These are phyloP conservation scores for Globia sparganii DNA, from an alignment of 2,888 invertebrate species.

Conservation along the genomic window DNA sequence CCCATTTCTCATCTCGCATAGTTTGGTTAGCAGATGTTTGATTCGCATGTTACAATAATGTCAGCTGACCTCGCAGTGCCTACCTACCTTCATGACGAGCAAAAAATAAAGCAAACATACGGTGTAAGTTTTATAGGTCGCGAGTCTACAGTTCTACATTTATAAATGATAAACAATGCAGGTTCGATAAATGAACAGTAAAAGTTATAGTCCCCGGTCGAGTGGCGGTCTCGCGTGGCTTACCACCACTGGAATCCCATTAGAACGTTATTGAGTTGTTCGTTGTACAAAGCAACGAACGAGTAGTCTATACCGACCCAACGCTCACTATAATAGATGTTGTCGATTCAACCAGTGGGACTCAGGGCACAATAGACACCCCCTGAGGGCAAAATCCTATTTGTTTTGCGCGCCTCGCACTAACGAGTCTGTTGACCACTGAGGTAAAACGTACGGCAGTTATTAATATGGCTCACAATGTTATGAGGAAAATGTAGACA, in stretches of 20 bases:
- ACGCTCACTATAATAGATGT: slow-evolving; percentile 76
- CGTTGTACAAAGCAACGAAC: slow-evolving; percentile 77
- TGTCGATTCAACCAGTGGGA: slow-evolving; percentile 68
- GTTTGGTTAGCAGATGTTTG: slow-evolving; percentile 64
- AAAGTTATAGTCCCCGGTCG: slow-evolving; percentile 73
- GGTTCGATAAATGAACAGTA: slow-evolving; percentile 77
- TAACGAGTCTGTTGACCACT: slow-evolving; percentile 23
- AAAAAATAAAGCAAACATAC: slow-evolving; percentile 41
- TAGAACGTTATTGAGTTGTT: slow-evolving; percentile 87
- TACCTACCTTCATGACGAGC: slow-evolving; percentile 22
- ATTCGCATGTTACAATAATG: slow-evolving; percentile 49
- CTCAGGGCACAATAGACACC: slow-evolving; percentile 74
- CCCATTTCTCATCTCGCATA: slow-evolving; percentile 64
- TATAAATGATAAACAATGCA: slow-evolving; percentile 78
- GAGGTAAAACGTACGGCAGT: slow-evolving; percentile 16
- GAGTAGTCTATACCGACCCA: slow-evolving; percentile 76
- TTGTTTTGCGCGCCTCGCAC: slow-evolving; percentile 55
- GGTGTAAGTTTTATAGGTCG: slow-evolving; percentile 74
- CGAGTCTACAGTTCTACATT: slow-evolving; percentile 65
- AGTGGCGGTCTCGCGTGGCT: slow-evolving; percentile 83
- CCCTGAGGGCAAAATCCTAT: slow-evolving; percentile 71
- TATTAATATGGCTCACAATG: slow-evolving; percentile 23
- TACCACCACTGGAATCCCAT: slow-evolving; percentile 86
- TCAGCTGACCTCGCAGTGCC: slow-evolving; percentile 40
- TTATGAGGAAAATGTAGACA: slow-evolving; percentile 21